Evolutionary conservation across 2,797 vertebrate genomes (phyloP).

Genomic region (Psittacula echo): DNA sequence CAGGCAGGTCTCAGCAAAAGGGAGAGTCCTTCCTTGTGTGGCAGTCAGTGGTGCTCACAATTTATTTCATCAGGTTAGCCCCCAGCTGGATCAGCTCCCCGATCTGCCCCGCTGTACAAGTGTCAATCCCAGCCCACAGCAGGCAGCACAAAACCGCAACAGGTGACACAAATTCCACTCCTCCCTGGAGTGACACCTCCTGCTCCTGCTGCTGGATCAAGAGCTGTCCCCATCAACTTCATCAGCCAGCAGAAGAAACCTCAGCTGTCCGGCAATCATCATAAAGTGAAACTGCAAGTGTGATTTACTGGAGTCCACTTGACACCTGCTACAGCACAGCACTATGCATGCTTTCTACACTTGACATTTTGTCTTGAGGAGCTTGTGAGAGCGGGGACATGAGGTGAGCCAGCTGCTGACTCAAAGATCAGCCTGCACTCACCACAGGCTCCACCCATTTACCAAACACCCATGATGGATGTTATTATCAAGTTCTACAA

Average conservation of each 20-base stretch:
- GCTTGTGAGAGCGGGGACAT: neutral
- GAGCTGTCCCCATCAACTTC: neutral
- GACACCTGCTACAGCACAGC: neutral
- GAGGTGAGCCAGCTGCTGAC: neutral
- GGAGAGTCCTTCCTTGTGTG: neutral
- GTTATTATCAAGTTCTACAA: neutral
- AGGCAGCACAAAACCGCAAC: neutral
- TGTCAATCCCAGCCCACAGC: neutral
- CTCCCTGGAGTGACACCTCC: neutral
- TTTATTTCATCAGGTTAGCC: neutral
- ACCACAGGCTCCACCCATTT: neutral
- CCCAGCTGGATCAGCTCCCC: neutral
- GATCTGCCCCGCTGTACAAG: neutral
- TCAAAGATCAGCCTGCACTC: neutral
- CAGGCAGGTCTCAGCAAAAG: neutral
- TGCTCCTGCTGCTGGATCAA: neutral
- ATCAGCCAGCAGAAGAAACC: neutral
- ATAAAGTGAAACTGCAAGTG: neutral
- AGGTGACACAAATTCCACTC: fast-evolving
- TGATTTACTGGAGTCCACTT: neutral
- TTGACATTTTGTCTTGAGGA: neutral
- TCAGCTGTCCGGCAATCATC: neutral
- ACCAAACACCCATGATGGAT: neutral
- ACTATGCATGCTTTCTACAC: neutral
- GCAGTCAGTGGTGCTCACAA: neutral